Evolutionary conservation across 1,140 invertebrate species (phyloP), one percentile per base, ranked within the genome.

Genomic region (Scaptomyza hsui): DNA sequence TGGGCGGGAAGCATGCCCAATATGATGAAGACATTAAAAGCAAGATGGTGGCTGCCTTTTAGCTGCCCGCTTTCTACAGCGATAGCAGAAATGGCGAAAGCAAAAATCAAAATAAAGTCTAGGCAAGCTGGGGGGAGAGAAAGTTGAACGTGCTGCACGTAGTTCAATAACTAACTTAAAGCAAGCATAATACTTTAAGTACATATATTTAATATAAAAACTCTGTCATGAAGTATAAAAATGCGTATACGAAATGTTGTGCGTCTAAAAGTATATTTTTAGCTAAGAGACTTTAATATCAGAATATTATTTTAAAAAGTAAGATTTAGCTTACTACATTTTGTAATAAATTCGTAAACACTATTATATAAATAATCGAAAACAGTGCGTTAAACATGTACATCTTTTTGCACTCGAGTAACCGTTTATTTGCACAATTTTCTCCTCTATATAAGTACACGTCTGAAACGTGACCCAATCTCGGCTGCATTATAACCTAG

Each of bases 391-490:
- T n/a, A n/a, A 35, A 2, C 9, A n/a, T 37, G 12, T 1, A 29
- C 1, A 29, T 9, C 26, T 37, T 37, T 10, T 37, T 37, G 12
- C n/a, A 37, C 32, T n/a, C 3, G 4, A 37, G 32, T 37, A n/a
- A 3, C 4, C 32, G 26, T 29, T 29, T 29, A 29, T 29, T 37
- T 37, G 12, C 32, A 42, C 29, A 48, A 53, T 48, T 69, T 53
- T 42, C 12, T 37, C 32, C 10, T 3, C 32, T n/a, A 29, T 37
- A 24, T 24, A n/a, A n/a, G n/a, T 2, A n/a, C 32, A 4, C n/a
- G 32, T 5, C 21, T 24, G 35, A 44, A 51, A 82, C 78, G 78
- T 81, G 78, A 73, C 45, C 18, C 55, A 81, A 81, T 81, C 69
- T 73, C 44, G 19, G 57, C 52, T 70, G 53, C 63, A 26, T 59